Conservation (phyloP, 2,797 vertebrate genomes). For the Pantherophis vulpinus region DNA sequence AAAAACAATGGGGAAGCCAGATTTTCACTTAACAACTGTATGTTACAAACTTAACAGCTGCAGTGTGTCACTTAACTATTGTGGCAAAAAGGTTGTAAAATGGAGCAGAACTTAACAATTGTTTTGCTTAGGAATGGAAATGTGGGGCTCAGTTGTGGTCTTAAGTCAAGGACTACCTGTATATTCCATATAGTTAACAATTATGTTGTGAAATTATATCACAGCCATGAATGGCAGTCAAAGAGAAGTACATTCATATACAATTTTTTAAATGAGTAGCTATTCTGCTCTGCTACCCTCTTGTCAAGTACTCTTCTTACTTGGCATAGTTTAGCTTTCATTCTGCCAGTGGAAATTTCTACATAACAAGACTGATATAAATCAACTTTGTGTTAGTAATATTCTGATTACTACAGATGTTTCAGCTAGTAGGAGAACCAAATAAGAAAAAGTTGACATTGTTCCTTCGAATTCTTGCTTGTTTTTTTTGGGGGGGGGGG, state of each 20-base stretch:
- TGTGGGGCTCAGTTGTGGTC: background rate
- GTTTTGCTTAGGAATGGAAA: background rate
- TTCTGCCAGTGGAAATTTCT: background rate
- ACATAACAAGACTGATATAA: background rate
- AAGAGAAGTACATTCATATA: background rate
- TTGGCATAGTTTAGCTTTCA: background rate
- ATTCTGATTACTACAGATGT: background rate
- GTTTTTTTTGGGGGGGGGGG: background rate
- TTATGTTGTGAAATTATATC: background rate
- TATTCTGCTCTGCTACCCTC: too few species aligned
- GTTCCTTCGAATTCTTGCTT: background rate
- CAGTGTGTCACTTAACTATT: background rate
- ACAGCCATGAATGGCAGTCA: background rate
- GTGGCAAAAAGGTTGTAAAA: background rate
- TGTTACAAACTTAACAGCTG: background rate
- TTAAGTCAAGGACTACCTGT: background rate
- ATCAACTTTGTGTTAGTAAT: background rate
- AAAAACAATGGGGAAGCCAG: background rate
- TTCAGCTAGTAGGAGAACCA: background rate
- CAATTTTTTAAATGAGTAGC: background rate
- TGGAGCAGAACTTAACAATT: background rate
- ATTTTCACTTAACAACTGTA: background rate
- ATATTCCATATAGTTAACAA: background rate
- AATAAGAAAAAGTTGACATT: background rate
- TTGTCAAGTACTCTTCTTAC: background rate